Conservation (phyloP, 2,888 invertebrate species). For the Megamerina dolium region DNA sequence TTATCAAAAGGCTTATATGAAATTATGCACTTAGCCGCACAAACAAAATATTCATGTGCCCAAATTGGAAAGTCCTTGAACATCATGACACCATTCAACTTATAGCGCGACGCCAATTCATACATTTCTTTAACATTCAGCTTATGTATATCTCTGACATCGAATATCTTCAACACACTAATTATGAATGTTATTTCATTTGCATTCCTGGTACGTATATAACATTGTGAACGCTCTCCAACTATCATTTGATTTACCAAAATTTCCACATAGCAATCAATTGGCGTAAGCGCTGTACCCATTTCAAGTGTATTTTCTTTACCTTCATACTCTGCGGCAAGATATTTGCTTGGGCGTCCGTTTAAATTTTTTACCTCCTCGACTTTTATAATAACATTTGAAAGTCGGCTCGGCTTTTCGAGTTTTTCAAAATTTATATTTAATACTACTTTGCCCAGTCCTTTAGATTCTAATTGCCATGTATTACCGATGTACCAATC, state of each 20-base stretch:
- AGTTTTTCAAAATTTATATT: slow-evolving; percentile 32
- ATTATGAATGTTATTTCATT: slow-evolving; percentile 39
- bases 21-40: slow-evolving; percentile 66
- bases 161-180: slow-evolving; percentile 43
- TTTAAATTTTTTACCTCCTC: slow-evolving; percentile 29
- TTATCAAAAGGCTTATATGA: slow-evolving; percentile 55
- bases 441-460: slow-evolving; percentile 40
- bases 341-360: slow-evolving; percentile 29
- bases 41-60: slow-evolving; percentile 68
- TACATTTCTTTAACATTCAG: slow-evolving; percentile 47
- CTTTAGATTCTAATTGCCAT: slow-evolving; percentile 36
- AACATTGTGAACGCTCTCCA: slow-evolving; percentile 51
- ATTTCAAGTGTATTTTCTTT: slow-evolving; percentile 30
- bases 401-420: slow-evolving; percentile 37
- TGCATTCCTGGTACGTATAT: slow-evolving; percentile 37
- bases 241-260: slow-evolving; percentile 50
- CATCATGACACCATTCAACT: slow-evolving; percentile 55
- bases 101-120: slow-evolving; percentile 48
- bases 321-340: slow-evolving; percentile 13
- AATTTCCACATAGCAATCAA: slow-evolving; percentile 51
- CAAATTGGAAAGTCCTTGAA: slow-evolving; percentile 61
- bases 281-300: slow-evolving; percentile 49
- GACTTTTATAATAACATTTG: slow-evolving; percentile 37
- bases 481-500: slow-evolving; percentile 42
- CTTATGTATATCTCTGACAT: slow-evolving; percentile 49